A percentile compares a stretch with the other conserved stretches of the same genome.
phyloP scores from a whole-genome alignment of 2,113 vertebrate genomes.

The Nothobranchius furzeri region DNA sequence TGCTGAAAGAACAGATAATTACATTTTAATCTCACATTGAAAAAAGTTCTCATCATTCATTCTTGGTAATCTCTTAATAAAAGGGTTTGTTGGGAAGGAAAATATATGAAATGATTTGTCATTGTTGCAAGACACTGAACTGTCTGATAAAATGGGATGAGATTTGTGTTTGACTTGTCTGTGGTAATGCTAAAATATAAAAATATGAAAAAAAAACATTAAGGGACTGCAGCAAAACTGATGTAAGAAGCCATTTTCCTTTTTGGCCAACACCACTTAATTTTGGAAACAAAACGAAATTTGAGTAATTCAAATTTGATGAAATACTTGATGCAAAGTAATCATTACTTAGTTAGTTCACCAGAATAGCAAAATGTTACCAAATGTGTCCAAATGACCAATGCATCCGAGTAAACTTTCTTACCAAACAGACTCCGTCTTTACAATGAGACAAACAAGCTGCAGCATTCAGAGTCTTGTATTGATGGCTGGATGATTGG shows the following conservation, averaged over 20 bases:
- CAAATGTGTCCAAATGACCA: no score
- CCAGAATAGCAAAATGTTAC: no score
- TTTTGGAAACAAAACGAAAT: not conserved
- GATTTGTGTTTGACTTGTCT: conserved; percentile 28
- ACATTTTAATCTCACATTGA: not conserved
- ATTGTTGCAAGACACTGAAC: not conserved
- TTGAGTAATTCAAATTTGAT: no score
- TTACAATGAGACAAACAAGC: no score
- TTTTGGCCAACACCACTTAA: conserved; percentile 20
- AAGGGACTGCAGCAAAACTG: conserved; percentile 49
- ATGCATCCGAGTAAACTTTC: no score
- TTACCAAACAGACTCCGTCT: no score
- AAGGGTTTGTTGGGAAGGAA: not conserved
- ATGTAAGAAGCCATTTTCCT: conserved; percentile 13
- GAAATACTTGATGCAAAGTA: no score
- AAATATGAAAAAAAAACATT: conserved; percentile 44
- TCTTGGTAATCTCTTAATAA: conserved; percentile 7
- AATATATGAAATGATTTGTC: not conserved
- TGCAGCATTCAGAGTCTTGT: no score
- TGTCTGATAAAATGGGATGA: conserved; percentile 3
- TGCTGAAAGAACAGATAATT: not conserved
- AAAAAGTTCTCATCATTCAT: not conserved
- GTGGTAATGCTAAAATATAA: conserved; percentile 36
- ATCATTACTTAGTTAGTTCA: no score
- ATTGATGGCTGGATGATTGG: no score